phyloP scores from a whole-genome alignment of 2,888 invertebrate genomes.

The Xanthorhoe spadicearia region DNA sequence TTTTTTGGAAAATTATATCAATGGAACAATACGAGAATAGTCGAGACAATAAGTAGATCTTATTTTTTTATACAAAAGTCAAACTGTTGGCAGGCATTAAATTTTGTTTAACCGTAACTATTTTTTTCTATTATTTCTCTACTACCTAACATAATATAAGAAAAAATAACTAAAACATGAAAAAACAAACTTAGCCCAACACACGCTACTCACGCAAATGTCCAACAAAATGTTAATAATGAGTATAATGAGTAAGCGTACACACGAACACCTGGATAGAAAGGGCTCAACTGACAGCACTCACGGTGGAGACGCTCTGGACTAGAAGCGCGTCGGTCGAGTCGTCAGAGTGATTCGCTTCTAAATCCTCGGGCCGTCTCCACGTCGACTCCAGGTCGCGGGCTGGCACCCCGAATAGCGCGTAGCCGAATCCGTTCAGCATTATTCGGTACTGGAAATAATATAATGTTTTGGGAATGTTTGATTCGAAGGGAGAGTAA shows the following conservation, averaged over 20 bases:
- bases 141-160: neutral
- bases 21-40: no score
- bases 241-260: slow-evolving; percentile 34
- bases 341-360: slow-evolving; percentile 76
- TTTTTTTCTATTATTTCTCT: no score
- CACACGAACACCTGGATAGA: slow-evolving; percentile 57
- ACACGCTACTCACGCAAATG: slow-evolving; percentile 16
- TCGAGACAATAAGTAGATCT: no score
- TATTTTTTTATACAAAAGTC: no score
- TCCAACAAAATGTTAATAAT: slow-evolving; percentile 33
- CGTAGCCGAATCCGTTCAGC: slow-evolving; percentile 92
- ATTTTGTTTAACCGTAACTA: no score
- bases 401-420: slow-evolving; percentile 90
- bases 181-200: neutral
- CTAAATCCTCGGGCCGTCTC: slow-evolving; percentile 86
- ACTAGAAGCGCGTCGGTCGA: slow-evolving; percentile 83
- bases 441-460: slow-evolving; percentile 91
- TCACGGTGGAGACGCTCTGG: slow-evolving; percentile 86
- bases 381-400: slow-evolving; percentile 89
- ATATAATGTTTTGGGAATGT: neutral
- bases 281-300: slow-evolving; percentile 79
- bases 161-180: neutral
- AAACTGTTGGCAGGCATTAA: no score
- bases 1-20: no score
- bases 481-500: no score